Evolutionary conservation across 2,888 invertebrate species (phyloP).

Genomic region (Cetonia aurata): DNA sequence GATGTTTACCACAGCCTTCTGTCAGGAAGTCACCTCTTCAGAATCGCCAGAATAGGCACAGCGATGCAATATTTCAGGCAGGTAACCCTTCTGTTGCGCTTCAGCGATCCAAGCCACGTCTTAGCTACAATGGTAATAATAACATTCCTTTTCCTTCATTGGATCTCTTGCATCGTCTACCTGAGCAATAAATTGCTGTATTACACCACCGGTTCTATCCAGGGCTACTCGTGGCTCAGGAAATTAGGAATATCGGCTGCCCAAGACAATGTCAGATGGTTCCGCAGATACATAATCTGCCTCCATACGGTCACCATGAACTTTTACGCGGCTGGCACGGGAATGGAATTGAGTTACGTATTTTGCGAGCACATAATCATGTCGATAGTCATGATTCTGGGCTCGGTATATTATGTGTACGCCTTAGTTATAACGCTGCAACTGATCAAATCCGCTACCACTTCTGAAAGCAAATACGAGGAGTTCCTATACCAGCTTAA

Average conservation of each 20-base stretch:
- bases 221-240: conserved; percentile 35
- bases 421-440: conserved; percentile 32
- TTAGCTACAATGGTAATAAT: conserved; percentile 26
- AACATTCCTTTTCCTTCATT: conserved; percentile 40
- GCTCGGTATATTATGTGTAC: conserved; percentile 36
- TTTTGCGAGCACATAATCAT: conserved; percentile 34
- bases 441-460: conserved; percentile 34
- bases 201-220: conserved; percentile 27
- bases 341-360: conserved; percentile 27
- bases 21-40: conserved; percentile 29
- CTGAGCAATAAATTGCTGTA: conserved; percentile 32
- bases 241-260: conserved; percentile 29
- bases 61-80: conserved; percentile 31
- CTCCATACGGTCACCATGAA: conserved; percentile 39
- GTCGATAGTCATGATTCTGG: conserved; percentile 38
- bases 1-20: conserved; percentile 39
- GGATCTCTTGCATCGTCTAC: conserved; percentile 43
- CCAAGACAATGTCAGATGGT: conserved; percentile 25
- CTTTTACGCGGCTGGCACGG: conserved; percentile 36
- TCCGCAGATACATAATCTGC: conserved; percentile 27
- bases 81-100: conserved; percentile 31
- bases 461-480: conserved; percentile 45
- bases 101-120: conserved; percentile 32
- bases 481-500: conserved; percentile 40
- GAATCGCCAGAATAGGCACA: conserved; percentile 36